Percentiles rank a stretch among this genome's conserved stretches.
These are phyloP conservation scores for Microcaecilia unicolor DNA, from an alignment of 2,797 vertebrate species.

Conservation along the genomic window DNA sequence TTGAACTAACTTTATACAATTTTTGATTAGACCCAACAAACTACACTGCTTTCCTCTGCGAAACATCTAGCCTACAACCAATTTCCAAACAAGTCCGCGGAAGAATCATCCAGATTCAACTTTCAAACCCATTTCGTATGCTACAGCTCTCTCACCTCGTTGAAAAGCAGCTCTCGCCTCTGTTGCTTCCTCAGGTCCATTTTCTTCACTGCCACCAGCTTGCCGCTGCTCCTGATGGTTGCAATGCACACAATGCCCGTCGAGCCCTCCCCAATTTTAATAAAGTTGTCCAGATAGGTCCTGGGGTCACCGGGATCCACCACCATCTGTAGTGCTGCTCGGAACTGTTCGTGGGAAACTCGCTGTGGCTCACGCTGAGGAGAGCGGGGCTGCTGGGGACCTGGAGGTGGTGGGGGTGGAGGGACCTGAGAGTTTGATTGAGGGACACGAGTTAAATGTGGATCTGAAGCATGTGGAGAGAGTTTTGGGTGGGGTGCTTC, in stretches of 20 bases:
- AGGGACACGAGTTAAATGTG: constrained; percentile 14
- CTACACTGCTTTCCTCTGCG: no score
- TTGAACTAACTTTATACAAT: no score
- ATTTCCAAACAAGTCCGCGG: no score
- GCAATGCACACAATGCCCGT: constrained; percentile 90
- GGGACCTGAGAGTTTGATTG: background rate
- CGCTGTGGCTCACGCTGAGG: constrained; percentile 81
- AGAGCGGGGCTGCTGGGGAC: constrained; percentile 52
- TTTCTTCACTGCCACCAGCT: constrained; percentile 89
- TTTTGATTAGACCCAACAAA: no score
- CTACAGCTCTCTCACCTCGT: constrained; percentile 69
- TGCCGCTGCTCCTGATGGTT: constrained; percentile 74
- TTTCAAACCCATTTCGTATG: no score
- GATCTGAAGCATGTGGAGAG: constrained; percentile 41
- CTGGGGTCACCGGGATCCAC: constrained; percentile 88
- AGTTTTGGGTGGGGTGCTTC: constrained; percentile 45
- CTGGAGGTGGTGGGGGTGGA: background rate
- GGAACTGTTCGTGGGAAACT: constrained; percentile 94
- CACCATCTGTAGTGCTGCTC: constrained; percentile 87
- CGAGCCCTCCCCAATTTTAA: constrained; percentile 92
- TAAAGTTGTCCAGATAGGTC: constrained; percentile 86
- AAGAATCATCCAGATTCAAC: no score
- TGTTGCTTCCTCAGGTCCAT: constrained; percentile 95
- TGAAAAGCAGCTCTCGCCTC: constrained; percentile 86
- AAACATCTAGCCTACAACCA: no score